These are phyloP conservation scores for Pterois miles DNA, from an alignment of 2,797 vertebrate genomes.

Conservation along the genomic window DNA sequence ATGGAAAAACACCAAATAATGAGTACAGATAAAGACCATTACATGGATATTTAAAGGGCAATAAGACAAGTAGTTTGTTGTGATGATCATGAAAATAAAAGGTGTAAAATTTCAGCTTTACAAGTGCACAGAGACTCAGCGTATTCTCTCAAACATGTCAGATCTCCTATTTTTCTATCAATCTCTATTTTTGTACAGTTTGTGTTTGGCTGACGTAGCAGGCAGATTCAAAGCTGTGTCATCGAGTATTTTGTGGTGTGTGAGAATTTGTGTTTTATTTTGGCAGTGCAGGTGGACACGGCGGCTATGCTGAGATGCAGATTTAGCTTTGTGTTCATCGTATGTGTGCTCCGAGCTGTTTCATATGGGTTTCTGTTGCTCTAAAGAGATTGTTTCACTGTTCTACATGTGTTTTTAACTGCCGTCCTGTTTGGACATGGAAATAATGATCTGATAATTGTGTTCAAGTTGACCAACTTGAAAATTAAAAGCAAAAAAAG, in stretches of 20 bases:
- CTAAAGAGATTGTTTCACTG: constrained; percentile 66
- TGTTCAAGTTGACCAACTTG: constrained; percentile 69
- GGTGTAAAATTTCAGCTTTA: constrained; percentile 30
- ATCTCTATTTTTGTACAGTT: constrained; percentile 83
- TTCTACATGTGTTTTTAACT: constrained; percentile 48
- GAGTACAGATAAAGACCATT: constrained; percentile 8
- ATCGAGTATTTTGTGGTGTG: constrained; percentile 33
- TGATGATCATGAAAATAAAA: constrained; percentile 6
- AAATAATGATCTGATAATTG: constrained; percentile 50
- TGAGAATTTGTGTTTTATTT: constrained; percentile 47
- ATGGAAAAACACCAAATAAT: constrained; percentile 12
- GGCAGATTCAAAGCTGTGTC: constrained; percentile 51
- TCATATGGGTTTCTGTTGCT: constrained; percentile 61
- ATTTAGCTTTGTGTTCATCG: constrained; percentile 22
- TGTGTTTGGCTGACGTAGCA: constrained; percentile 59
- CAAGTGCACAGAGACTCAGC: constrained; percentile 34
- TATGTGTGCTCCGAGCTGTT: constrained; percentile 48
- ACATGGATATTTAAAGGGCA: constrained; percentile 16
- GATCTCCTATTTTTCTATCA: constrained; percentile 82
- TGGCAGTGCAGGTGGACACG: constrained; percentile 22
- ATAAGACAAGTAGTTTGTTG: constrained; percentile 7
- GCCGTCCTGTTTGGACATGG: constrained; percentile 40
- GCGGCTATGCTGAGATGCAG: constrained; percentile 11
- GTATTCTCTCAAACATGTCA: constrained; percentile 52
- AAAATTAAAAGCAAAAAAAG: constrained; percentile 69